Conservation (phyloP, 1,140 invertebrate genomes). For the Spodoptera frugiperda region DNA sequence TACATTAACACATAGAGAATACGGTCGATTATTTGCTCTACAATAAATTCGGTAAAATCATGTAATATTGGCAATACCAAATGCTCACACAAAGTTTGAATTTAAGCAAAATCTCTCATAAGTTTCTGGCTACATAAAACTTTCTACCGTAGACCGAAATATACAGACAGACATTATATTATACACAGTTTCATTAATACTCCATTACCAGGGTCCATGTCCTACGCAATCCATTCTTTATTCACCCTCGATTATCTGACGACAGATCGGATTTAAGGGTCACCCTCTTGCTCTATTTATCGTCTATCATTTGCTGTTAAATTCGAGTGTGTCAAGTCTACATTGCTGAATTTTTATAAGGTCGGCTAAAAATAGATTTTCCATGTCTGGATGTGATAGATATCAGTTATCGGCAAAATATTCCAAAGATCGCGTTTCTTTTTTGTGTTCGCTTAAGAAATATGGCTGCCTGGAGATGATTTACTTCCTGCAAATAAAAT, state of each 20-base stretch:
- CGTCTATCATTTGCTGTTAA: conserved; percentile 1
- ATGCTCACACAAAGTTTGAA: too few relatives aligned
- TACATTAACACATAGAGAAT: too few relatives aligned
- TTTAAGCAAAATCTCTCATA: too few relatives aligned
- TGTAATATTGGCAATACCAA: too few relatives aligned
- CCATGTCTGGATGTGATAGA: background rate
- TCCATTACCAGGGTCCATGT: background rate
- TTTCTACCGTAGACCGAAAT: background rate
- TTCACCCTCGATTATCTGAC: conserved; percentile 5
- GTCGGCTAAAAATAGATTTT: background rate
- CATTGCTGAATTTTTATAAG: background rate
- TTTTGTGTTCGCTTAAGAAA: too few relatives aligned
- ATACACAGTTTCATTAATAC: background rate
- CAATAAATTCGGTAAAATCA: background rate
- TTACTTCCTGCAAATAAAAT: too few relatives aligned
- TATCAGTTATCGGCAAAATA: too few relatives aligned
- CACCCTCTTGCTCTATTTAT: conserved; percentile 6
- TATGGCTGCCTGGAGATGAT: too few relatives aligned
- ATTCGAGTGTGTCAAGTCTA: background rate
- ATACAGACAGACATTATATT: background rate
- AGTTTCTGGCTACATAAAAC: background rate
- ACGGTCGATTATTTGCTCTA: too few relatives aligned
- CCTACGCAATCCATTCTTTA: conserved; percentile 7
- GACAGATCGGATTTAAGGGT: conserved; percentile 7
- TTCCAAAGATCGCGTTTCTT: too few relatives aligned